Conservation (phyloP, 1,140 invertebrate genomes). For the Drosophila nasuta region DNA sequence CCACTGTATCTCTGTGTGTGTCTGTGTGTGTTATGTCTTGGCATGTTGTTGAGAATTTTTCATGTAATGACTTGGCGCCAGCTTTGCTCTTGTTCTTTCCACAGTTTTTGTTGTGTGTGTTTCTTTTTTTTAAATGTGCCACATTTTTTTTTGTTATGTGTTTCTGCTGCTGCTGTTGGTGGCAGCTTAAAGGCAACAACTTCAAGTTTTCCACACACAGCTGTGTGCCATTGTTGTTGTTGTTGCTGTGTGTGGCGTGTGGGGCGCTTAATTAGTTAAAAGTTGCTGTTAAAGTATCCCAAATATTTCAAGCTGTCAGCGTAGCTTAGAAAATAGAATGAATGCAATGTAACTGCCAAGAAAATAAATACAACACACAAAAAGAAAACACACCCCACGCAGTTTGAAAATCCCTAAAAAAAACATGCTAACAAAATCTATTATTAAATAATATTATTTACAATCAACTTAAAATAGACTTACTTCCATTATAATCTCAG, state of each 20-base stretch:
- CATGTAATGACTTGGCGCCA: slow-evolving; percentile 57
- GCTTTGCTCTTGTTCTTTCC: slow-evolving; percentile 39
- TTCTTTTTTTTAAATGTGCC: slow-evolving; percentile 24
- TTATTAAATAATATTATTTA: not conserved
- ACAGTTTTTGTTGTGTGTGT: slow-evolving; percentile 6
- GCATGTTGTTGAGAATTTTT: slow-evolving; percentile 64
- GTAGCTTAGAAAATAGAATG: slow-evolving; percentile 25
- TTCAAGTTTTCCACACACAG: slow-evolving; percentile 46
- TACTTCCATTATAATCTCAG: no score
- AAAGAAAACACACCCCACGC: no score
- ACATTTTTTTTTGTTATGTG: slow-evolving; percentile 22
- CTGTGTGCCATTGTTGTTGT: slow-evolving; percentile 3
- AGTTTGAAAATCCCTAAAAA: not conserved
- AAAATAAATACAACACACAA: not conserved
- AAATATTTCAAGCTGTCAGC: slow-evolving; percentile 68
- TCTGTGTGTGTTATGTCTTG: slow-evolving; percentile 38
- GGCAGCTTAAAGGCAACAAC: slow-evolving; percentile 40
- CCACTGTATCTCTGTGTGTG: slow-evolving; percentile 42
- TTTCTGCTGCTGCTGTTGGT: slow-evolving; percentile 1
- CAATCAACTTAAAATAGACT: no score
- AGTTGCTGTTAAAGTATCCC: slow-evolving; percentile 52
- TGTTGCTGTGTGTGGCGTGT: slow-evolving; percentile 25
- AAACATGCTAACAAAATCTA: not conserved
- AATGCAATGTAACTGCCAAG: slow-evolving; percentile 1
- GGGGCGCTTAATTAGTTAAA: slow-evolving; percentile 61